A percentile compares a stretch with the other conserved stretches of the same genome.
phyloP scores from a whole-genome alignment of 2,888 invertebrate genomes.

The Cylloceria caligata region DNA sequence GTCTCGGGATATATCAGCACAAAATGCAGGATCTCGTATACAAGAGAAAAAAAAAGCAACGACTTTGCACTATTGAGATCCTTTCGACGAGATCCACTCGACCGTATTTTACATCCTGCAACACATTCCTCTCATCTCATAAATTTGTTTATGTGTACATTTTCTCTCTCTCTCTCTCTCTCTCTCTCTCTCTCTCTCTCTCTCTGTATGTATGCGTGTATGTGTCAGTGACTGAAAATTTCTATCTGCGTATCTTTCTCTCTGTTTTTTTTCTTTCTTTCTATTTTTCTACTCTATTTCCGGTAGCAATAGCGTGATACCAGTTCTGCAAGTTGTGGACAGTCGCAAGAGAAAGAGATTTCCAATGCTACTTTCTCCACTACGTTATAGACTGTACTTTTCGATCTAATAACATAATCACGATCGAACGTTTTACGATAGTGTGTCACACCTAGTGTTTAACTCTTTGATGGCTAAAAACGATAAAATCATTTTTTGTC shows the following conservation, averaged over 20 bases:
- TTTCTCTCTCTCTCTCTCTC: no score
- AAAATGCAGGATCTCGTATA: constrained; percentile 12
- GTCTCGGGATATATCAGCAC: constrained; percentile 29
- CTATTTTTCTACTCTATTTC: constrained; percentile 53
- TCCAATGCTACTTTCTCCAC: constrained; percentile 59
- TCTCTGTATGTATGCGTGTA: no score
- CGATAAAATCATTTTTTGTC: not conserved
- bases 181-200: no score
- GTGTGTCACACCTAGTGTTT: constrained; percentile 7
- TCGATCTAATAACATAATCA: constrained; percentile 15
- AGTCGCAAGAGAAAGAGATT: constrained; percentile 49
- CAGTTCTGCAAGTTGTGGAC: constrained; percentile 61
- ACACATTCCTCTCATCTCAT: constrained; percentile 58
- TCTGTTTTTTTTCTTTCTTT: constrained; percentile 17
- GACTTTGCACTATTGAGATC: constrained; percentile 6
- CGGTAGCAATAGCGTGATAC: constrained; percentile 46
- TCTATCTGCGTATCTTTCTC: constrained; percentile 32
- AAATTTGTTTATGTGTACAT: constrained; percentile 33
- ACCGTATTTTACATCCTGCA: constrained; percentile 28
- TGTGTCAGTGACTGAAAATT: constrained; percentile 48
- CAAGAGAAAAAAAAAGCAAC: not conserved
- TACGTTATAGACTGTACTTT: constrained; percentile 2
- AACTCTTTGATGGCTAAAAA: not conserved
- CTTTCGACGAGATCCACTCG: constrained; percentile 28
- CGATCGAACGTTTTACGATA: constrained; percentile 10